These are phyloP conservation scores for Drosophila nasuta DNA, from an alignment of 1,140 invertebrate species.

Conservation along the genomic window DNA sequence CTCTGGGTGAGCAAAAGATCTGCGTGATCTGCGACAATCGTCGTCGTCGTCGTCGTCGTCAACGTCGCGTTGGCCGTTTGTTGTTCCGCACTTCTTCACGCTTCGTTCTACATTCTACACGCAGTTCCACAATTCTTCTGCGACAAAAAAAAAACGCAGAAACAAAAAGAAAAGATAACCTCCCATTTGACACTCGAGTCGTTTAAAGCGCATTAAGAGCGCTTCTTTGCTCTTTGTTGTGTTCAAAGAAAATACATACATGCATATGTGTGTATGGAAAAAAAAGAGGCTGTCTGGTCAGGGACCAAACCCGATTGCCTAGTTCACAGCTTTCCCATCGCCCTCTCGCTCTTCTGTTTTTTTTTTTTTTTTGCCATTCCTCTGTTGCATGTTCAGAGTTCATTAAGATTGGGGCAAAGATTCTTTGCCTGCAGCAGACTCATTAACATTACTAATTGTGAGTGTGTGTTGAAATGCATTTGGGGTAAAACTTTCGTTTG, in stretches of 20 bases:
- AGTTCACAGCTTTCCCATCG: conserved; percentile 1
- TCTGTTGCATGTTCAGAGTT: conserved; percentile 3
- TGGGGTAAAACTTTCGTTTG: background rate
- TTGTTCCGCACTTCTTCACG: too few species aligned
- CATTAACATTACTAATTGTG: conserved; percentile 18
- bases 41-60: background rate
- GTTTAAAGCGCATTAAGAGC: conserved; percentile 3
- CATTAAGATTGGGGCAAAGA: conserved; percentile 5
- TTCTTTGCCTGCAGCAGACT: conserved; percentile 12
- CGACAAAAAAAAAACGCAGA: background rate
- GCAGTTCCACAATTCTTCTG: background rate
- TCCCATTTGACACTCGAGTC: background rate
- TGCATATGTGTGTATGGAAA: too few species aligned
- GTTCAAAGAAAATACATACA: background rate
- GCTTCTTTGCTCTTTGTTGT: background rate
- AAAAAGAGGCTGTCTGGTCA: background rate
- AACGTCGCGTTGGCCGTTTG: conserved; percentile 20
- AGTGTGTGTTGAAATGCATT: conserved; percentile 5
- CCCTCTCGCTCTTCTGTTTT: background rate
- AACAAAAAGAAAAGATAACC: conserved; percentile 15
- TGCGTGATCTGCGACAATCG: conserved; percentile 30
- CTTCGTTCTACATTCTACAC: background rate
- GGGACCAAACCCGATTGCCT: background rate
- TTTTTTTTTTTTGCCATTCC: too few species aligned
- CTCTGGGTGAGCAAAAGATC: conserved; percentile 41